Evolutionary conservation across 2,888 invertebrate species (phyloP).

Genomic region (Drepana falcataria): DNA sequence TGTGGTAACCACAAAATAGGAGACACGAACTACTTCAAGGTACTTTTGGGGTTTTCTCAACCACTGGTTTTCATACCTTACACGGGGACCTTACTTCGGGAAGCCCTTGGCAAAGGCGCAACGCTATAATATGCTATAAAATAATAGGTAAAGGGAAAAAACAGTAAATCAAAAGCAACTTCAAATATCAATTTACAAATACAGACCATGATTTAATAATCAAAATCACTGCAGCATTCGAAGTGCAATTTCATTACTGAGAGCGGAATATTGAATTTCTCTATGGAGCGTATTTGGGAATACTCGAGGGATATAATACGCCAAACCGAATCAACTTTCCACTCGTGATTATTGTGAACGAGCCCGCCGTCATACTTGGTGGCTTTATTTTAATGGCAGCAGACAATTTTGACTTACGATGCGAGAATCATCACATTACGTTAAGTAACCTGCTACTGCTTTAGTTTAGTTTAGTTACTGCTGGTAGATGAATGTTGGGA

Average conservation of each 20-base stretch:
- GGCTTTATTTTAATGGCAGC: constrained; percentile 1
- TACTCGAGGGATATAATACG: constrained; percentile 51
- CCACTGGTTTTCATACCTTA: too few relatives aligned
- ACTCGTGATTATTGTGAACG: constrained; percentile 13
- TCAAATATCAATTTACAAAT: constrained; percentile 38
- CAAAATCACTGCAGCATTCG: constrained; percentile 65
- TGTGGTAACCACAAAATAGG: too few relatives aligned
- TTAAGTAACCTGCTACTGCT: neutral
- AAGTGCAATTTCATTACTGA: constrained; percentile 69
- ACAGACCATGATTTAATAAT: constrained; percentile 61
- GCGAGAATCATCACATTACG: neutral
- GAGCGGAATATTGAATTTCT: constrained; percentile 61
- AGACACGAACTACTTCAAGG: too few relatives aligned
- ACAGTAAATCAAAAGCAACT: constrained; percentile 15
- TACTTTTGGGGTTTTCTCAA: too few relatives aligned
- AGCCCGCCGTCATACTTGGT: neutral
- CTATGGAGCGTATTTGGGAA: constrained; percentile 50
- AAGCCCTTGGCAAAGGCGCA: too few relatives aligned
- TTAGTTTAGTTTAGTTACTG: too few relatives aligned
- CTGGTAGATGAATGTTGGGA: too few relatives aligned
- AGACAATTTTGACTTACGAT: neutral
- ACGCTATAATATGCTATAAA: too few relatives aligned
- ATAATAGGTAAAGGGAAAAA: neutral
- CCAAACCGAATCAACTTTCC: constrained; percentile 55
- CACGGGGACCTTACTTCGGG: too few relatives aligned